Evolutionary conservation across 2,888 invertebrate species (phyloP).

Genomic region (Pseudococcus viburni): DNA sequence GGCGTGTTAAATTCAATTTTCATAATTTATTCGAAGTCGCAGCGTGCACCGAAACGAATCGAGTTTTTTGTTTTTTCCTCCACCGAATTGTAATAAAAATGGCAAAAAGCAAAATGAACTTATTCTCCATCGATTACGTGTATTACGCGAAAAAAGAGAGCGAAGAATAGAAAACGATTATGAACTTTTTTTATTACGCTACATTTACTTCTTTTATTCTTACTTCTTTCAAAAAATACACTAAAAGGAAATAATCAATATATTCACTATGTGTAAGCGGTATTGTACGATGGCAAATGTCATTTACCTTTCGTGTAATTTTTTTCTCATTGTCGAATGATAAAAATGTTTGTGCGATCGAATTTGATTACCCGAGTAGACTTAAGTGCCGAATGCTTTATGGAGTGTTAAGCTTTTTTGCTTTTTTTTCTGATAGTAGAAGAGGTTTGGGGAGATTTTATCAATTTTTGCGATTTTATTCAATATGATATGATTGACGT

Average conservation of each 20-base stretch:
- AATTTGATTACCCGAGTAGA: slow-evolving; percentile 40
- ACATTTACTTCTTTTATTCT: slow-evolving; percentile 57
- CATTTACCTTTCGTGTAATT: slow-evolving; percentile 55
- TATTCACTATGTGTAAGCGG: background rate
- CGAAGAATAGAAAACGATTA: slow-evolving; percentile 52
- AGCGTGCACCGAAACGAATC: background rate
- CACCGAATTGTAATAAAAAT: slow-evolving; percentile 4
- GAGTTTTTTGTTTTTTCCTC: background rate
- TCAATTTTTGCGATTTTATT: background rate
- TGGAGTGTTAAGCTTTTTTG: slow-evolving; percentile 32
- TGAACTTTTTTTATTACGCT: slow-evolving; percentile 55
- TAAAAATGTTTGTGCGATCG: slow-evolving; percentile 33
- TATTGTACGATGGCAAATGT: slow-evolving; percentile 46
- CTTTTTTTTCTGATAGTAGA: background rate
- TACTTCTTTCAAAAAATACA: slow-evolving; percentile 50
- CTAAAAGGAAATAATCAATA: slow-evolving; percentile 52
- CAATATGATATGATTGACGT: background rate
- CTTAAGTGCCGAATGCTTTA: slow-evolving; percentile 23
- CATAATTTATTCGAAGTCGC: slow-evolving; percentile 38
- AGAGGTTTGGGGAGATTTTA: too few species aligned
- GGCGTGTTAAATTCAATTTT: background rate
- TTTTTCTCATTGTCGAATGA: slow-evolving; percentile 44
- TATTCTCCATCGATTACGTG: slow-evolving; percentile 44
- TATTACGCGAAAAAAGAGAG: slow-evolving; percentile 3
- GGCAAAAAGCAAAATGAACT: slow-evolving; percentile 38